phyloP scores from a whole-genome alignment of 1,140 invertebrate species.

The Drosophila cardini region DNA sequence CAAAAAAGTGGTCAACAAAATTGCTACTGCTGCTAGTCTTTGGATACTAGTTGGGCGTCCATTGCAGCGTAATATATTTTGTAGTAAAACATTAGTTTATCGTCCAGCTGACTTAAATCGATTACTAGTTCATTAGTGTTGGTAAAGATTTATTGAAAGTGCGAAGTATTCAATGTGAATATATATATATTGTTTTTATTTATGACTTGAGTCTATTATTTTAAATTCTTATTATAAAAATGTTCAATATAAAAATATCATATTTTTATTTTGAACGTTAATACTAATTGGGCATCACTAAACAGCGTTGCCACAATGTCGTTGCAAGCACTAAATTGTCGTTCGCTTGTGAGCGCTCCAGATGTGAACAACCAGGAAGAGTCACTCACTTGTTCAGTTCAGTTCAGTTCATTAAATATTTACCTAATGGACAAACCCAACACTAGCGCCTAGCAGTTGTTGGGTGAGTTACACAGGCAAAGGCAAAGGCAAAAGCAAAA shows the following conservation, averaged over 20 bases:
- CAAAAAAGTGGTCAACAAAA: too few relatives aligned
- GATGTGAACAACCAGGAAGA: conserved; percentile 13
- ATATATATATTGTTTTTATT: not conserved
- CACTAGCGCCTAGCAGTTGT: conserved; percentile 50
- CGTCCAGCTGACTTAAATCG: conserved; percentile 28
- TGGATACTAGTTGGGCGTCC: too few relatives aligned
- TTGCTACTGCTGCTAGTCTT: too few relatives aligned
- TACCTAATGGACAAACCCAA: conserved; percentile 42
- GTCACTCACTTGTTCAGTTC: conserved; percentile 20
- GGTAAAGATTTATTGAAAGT: not conserved
- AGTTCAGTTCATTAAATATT: conserved; percentile 27
- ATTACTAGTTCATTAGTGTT: conserved; percentile 28
- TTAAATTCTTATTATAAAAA: too few relatives aligned
- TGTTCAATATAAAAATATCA: too few relatives aligned
- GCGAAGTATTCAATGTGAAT: not conserved
- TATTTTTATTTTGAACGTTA: too few relatives aligned
- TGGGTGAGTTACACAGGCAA: conserved; percentile 47
- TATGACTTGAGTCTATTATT: too few relatives aligned
- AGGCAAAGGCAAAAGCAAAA: conserved; percentile 51
- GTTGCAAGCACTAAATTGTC: not conserved
- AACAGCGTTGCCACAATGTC: conserved; percentile 11
- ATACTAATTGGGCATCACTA: not conserved
- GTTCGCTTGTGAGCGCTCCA: conserved; percentile 16
- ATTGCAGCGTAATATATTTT: too few relatives aligned
- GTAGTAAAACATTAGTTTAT: not conserved